phyloP scores from a whole-genome alignment of 2,797 vertebrate genomes.

The Eurystomus glaucurus region DNA sequence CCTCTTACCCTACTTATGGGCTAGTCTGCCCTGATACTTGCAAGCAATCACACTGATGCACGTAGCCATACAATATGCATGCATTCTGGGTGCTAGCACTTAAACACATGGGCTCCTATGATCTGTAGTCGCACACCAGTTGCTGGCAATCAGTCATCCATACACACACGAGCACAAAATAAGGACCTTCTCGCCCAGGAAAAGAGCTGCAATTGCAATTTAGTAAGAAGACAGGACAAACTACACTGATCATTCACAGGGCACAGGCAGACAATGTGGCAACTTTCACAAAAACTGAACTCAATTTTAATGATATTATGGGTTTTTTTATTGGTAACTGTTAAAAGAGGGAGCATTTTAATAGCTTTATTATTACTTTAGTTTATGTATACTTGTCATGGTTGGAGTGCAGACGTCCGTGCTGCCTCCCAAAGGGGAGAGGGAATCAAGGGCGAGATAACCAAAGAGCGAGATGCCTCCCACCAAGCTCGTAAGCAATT shows the following conservation, averaged over 20 bases:
- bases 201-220: neutral
- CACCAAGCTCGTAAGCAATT: no score
- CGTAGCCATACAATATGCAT: neutral
- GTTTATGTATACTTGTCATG: neutral
- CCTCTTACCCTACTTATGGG: neutral
- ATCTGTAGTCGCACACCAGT: neutral
- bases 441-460: no score
- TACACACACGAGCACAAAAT: neutral
- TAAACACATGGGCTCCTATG: neutral
- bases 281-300: neutral
- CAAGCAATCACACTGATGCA: neutral
- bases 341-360: neutral
- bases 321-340: neutral
- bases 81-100: rapidly evolving
- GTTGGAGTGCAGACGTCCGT: no score
- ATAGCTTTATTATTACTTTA: neutral
- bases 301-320: neutral
- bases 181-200: neutral
- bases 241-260: neutral
- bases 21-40: neutral
- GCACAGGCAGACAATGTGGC: no score
- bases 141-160: neutral
- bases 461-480: no score
- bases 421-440: no score
- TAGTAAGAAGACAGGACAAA: neutral